phyloP scores from a whole-genome alignment of 2,113 vertebrate genomes.

The Hylia prasina region DNA sequence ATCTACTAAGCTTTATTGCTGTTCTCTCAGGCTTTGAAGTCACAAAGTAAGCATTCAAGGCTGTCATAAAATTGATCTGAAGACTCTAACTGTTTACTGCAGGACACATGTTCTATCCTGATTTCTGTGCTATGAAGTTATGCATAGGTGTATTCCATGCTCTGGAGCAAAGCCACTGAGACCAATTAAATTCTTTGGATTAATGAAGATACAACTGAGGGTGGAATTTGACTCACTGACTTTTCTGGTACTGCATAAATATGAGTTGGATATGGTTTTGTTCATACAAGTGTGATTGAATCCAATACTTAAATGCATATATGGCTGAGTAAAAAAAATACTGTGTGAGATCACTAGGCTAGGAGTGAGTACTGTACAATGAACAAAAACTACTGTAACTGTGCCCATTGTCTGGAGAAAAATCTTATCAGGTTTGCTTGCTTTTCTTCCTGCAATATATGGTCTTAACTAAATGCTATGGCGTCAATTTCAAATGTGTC shows the following conservation, averaged over 20 bases:
- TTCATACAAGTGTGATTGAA: neutral
- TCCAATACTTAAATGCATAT: neutral
- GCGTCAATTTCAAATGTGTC: neutral
- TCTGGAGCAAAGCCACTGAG: neutral
- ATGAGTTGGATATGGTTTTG: neutral
- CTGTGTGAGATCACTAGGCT: neutral
- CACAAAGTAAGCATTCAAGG: neutral
- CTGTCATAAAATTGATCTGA: neutral
- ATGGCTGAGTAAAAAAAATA: neutral
- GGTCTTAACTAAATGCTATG: neutral
- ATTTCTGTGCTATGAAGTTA: neutral
- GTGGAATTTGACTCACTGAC: neutral
- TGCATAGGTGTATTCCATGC: neutral
- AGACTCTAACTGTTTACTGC: neutral
- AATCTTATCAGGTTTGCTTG: neutral
- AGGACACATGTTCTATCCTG: neutral
- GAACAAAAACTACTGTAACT: neutral
- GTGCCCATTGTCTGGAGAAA: neutral
- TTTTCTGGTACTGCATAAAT: neutral
- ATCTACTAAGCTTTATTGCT: neutral
- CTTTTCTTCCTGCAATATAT: neutral
- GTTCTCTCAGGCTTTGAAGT: neutral
- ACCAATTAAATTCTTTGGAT: neutral
- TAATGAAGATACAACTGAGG: neutral
- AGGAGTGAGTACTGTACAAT: neutral